Conservation (phyloP, 2,888 invertebrate species). For the Seladonia tumulorum region DNA sequence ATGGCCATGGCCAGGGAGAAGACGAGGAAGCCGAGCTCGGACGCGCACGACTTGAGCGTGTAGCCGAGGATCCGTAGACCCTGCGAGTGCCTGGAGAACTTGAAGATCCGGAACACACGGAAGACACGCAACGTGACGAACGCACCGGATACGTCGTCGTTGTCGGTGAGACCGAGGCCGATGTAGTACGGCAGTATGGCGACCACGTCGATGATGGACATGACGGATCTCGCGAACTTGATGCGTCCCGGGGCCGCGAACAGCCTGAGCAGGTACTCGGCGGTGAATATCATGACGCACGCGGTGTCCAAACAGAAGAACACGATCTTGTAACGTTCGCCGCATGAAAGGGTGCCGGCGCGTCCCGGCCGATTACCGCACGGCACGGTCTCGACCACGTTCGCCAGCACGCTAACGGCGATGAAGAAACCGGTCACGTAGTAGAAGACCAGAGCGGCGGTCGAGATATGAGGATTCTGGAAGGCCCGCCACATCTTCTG, state of each 20-base stretch:
- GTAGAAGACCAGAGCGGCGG: conserved; percentile 99
- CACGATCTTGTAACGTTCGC: conserved; percentile 98
- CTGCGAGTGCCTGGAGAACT: conserved; percentile 99
- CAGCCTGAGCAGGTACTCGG: conserved; percentile 97
- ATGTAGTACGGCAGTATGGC: conserved; percentile 99
- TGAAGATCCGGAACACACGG: conserved; percentile 99
- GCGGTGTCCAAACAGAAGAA: conserved; percentile 99
- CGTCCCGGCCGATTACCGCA: conserved; percentile 95
- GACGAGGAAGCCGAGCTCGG: conserved; percentile 99
- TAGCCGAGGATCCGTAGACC: conserved; percentile 99
- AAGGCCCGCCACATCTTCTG: conserved; percentile 99
- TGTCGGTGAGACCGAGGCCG: conserved; percentile 98
- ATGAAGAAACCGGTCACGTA: conserved; percentile 99
- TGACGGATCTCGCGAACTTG: conserved; percentile 98
- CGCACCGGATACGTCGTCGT: conserved; percentile 99
- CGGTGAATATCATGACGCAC: conserved; percentile 99
- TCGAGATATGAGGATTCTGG: conserved; percentile 99
- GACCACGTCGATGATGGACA: conserved; percentile 99
- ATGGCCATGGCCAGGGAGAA: conserved; percentile 99
- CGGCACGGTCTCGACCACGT: conserved; percentile 98
- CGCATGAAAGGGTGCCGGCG: conserved; percentile 96
- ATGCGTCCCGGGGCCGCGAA: conserved; percentile 99
- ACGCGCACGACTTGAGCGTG: conserved; percentile 99
- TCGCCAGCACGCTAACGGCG: conserved; percentile 99
- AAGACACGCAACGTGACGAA: conserved; percentile 99